These are phyloP conservation scores for Botia almorhae DNA, from an alignment of 2,797 vertebrate species.

Conservation along the genomic window DNA sequence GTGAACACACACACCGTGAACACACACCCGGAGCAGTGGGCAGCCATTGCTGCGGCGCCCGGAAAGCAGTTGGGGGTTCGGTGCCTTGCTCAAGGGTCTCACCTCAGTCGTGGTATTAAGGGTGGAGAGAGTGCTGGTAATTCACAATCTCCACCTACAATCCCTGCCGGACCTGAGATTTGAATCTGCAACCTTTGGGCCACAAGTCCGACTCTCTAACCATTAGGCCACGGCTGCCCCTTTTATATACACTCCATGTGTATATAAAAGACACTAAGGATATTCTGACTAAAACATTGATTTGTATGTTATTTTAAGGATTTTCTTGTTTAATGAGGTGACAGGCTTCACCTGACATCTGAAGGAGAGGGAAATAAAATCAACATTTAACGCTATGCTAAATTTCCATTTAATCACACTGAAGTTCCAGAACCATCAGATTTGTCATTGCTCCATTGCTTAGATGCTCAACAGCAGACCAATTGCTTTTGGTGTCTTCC, in stretches of 20 bases:
- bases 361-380: conserved; percentile 21
- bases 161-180: too few species aligned
- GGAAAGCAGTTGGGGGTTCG: too few species aligned
- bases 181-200: too few species aligned
- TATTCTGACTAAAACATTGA: conserved; percentile 1
- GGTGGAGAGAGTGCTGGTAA: too few species aligned
- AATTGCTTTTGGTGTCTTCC: conserved; percentile 47
- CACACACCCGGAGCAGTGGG: too few species aligned
- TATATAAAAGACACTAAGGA: conserved; percentile 7
- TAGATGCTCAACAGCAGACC: conserved; percentile 55
- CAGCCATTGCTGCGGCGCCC: too few species aligned
- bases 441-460: conserved; percentile 51
- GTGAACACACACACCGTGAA: too few species aligned
- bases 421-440: conserved; percentile 21
- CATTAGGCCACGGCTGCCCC: too few species aligned
- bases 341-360: conserved; percentile 2
- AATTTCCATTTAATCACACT: conserved; percentile 40
- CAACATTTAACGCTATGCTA: conserved; percentile 21
- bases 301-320: conserved; percentile 12
- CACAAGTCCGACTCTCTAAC: too few species aligned
- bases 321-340: conserved; percentile 19
- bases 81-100: too few species aligned
- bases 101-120: too few species aligned
- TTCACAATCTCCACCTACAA: too few species aligned
- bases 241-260: neutral